Base-by-base conservation (phyloP, 53 echinoderm and acorn worm genomes). In the Crossaster papposus region DNA sequence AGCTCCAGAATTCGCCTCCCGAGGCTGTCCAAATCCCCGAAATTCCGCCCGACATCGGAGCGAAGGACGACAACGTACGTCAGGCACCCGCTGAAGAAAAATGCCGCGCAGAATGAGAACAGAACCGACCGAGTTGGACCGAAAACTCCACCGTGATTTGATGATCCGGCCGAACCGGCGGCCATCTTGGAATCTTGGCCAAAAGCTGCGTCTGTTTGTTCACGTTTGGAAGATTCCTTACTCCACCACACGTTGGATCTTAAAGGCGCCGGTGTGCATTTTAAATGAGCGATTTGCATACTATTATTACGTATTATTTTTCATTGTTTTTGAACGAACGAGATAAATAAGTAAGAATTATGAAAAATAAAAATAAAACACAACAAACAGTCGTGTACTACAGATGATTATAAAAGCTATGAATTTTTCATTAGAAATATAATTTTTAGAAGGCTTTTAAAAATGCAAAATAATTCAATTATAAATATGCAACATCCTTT, bases 31-130 rank as follows among this genome's bases (percentile, higher is more conserved):
- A 83, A 70, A 7, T 65, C 11, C n/a, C 14, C 79, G 14, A 91
- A 6, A 51, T 44, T 36, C 54, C 54, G 50, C 14, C 65, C 65
- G 24, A 79, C 68, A n/a, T 79, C 22, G n/a, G 88, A 88, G 65
- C 89, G 91, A 24, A 82, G 88, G 34, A 92, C 81, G 28, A 88
- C 24, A 24, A 80, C 71, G 31, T 88, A 93, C 51, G 92, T 90
- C 54, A 95, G 65, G 44, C 79, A 79, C 31, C 83, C 80, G 51
- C 95, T 92, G 63, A 92, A 79, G 54, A 91, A 79, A 54, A 95
- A 72, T 5, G 93, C 93, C 15, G 85, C 88, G 24, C 79, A 83
- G 75, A 95, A 95, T 1, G 85, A 44, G 79, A 78, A 12, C 51
- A 84, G 44, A 68, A 53, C 38, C 30, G 91, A 91, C 22, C 91